Base-by-base conservation (phyloP, 2,888 invertebrate genomes). In the Steinernema hermaphroditum region DNA sequence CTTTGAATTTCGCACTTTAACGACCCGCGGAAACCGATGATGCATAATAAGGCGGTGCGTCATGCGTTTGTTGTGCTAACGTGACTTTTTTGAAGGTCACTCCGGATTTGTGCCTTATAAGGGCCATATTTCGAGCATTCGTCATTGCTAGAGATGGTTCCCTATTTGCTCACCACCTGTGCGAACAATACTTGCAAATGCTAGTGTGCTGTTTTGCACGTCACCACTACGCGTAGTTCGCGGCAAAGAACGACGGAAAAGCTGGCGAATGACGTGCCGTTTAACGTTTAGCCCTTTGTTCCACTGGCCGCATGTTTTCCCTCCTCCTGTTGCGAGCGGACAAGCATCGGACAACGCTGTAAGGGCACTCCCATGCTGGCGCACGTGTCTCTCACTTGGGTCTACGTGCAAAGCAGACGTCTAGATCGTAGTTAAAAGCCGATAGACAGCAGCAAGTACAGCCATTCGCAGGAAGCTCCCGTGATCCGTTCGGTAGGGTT, bases 11-110 rank as follows among this genome's bases (percentile, higher is more conserved):
- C 37, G 46, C 46, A 19, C 46, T 46, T 16, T 41, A 41, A n/a
- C 43, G 43, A 41, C 43, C 43, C 43, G 43, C 43, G 43, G 43
- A 41, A 41, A 41, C 16, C 43, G 9, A 16, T 12, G 16, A 16
- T 41, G 43, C 43, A 41, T 16, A 41, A 41, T 16, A 16, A 41
- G 16, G 43, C 9, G 43, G 43, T 8, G 37, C 37, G 37, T 37
- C 37, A 37, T 37, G 37, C 37, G 32, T 62, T 62, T 62, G 62
- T 62, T 62, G 27, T 62, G 62, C 9, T 27, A 62, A 62, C 62
- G 62, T 62, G 62, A 62, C 62, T 62, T 32, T 32, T 27, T 27
- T 62, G 34, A 27, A 62, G 62, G 62, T 62, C 54, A 27, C 27
- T 27, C 16, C n/a, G 50, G 2, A 50, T 37, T 37, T 12, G 12